phyloP scores from a whole-genome alignment of 2,113 vertebrate genomes.

The Melanostigma gelatinosum region DNA sequence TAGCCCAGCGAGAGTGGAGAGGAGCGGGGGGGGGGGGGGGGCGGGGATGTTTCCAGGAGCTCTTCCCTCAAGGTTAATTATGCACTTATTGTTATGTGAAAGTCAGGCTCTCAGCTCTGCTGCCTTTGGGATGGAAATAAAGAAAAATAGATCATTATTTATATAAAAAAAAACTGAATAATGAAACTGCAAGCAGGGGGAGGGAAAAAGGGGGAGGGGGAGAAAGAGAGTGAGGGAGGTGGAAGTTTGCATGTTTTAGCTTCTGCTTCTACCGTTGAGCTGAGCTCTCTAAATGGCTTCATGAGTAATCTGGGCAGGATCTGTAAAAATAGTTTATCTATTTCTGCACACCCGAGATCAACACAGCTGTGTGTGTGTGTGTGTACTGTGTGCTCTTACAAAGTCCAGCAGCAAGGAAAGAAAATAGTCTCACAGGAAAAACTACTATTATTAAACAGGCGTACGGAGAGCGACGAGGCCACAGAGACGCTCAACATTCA shows the following conservation, averaged over 20 bases:
- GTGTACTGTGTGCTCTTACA: constrained; percentile 18
- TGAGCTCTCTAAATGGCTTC: constrained; percentile 55
- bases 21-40: background rate
- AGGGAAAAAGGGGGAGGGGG: background rate
- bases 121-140: constrained; percentile 44
- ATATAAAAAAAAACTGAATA: constrained; percentile 5
- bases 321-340: constrained; percentile 80
- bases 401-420: constrained; percentile 30
- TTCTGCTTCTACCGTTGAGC: background rate
- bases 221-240: background rate
- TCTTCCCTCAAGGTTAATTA: constrained; percentile 70
- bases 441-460: constrained; percentile 44
- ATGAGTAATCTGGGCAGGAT: constrained; percentile 71
- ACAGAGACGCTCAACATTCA: constrained; percentile 8
- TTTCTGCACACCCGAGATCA: constrained; percentile 65
- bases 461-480: background rate
- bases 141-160: constrained; percentile 49
- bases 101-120: constrained; percentile 60
- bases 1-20: constrained; percentile 5
- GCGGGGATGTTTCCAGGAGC: constrained; percentile 29
- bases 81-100: constrained; percentile 71
- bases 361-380: constrained; percentile 32
- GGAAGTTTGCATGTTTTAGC: constrained; percentile 50
- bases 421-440: constrained; percentile 52
- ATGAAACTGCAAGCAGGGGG: constrained; percentile 14